Conservation (phyloP, 2,888 invertebrate species). For the Arctia plantaginis region DNA sequence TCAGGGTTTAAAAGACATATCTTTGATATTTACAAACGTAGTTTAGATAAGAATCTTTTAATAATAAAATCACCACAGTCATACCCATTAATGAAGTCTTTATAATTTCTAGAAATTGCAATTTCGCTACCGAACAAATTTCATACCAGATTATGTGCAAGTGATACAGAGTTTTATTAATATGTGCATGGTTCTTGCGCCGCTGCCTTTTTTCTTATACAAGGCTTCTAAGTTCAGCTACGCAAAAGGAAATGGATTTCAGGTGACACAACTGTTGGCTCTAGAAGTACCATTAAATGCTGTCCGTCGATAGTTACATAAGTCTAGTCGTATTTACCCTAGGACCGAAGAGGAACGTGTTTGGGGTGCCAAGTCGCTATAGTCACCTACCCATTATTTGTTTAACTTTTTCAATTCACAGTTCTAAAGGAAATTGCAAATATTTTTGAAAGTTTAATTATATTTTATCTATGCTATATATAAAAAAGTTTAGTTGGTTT, state of each 20-base stretch:
- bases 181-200: conserved; percentile 34
- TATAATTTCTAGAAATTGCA: background rate
- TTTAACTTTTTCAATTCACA: no score
- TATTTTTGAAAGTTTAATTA: no score
- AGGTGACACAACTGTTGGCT: conserved; percentile 13
- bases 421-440: no score
- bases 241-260: conserved; percentile 28
- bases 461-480: no score
- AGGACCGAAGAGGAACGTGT: no score
- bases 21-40: background rate
- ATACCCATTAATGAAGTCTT: background rate
- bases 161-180: conserved; percentile 30
- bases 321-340: no score
- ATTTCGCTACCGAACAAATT: background rate
- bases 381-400: no score
- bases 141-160: conserved; percentile 9
- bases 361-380: no score
- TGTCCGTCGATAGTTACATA: no score
- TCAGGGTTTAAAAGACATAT: background rate
- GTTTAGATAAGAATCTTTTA: background rate
- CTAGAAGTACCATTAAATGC: no score
- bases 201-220: conserved; percentile 34
- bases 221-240: conserved; percentile 17
- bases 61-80: background rate
- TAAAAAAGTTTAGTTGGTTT: no score